Conservation (phyloP, 2,113 vertebrate species). For the Tretioscincus oriximinensis region DNA sequence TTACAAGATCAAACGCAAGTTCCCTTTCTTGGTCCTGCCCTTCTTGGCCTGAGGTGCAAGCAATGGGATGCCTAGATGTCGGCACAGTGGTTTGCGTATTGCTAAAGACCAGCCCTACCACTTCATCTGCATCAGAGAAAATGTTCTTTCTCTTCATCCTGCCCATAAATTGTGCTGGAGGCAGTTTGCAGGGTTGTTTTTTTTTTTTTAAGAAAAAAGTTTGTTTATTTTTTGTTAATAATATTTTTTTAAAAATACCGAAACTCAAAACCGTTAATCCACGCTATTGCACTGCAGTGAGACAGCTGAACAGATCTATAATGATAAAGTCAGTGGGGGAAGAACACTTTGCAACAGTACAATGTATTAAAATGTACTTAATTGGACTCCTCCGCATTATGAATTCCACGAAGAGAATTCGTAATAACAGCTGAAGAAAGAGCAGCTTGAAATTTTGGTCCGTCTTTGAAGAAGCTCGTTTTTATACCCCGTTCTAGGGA, state of each 20-base stretch:
- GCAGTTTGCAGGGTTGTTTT: neutral
- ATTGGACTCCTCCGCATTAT: too few species aligned
- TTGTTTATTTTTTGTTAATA: too few species aligned
- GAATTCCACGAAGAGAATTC: too few species aligned
- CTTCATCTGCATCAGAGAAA: neutral
- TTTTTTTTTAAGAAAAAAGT: too few species aligned
- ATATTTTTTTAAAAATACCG: neutral
- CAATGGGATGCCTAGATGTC: neutral
- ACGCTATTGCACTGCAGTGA: neutral
- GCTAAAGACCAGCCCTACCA: neutral
- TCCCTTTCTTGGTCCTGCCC: neutral
- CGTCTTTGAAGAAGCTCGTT: too few species aligned
- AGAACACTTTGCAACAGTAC: too few species aligned
- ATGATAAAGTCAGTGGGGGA: neutral
- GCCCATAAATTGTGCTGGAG: neutral
- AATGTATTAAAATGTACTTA: too few species aligned
- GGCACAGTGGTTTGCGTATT: neutral
- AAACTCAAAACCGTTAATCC: neutral
- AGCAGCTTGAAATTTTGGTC: too few species aligned
- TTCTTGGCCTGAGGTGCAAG: neutral
- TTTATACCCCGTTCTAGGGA: too few species aligned
- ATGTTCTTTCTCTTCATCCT: too few species aligned
- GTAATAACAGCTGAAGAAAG: too few species aligned
- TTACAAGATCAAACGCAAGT: neutral
- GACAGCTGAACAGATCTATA: neutral